These are phyloP conservation scores for Ophthalmolycus amberensis DNA, from an alignment of 2,113 vertebrate genomes.

Conservation along the genomic window DNA sequence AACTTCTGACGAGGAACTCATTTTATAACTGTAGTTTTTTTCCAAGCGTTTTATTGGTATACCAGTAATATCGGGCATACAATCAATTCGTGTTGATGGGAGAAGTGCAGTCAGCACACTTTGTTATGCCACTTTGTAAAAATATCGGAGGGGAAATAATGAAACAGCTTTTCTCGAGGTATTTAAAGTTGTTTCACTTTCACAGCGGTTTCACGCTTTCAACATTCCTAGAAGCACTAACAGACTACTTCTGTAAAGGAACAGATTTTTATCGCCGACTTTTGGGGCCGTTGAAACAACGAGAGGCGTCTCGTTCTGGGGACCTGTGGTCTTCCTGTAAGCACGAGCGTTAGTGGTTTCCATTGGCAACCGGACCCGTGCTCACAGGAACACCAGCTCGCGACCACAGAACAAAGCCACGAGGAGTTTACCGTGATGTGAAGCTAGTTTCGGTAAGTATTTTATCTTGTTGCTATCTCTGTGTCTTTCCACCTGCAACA, in stretches of 20 bases:
- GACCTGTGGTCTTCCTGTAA: neutral
- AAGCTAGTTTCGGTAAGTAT: neutral
- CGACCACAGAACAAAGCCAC: neutral
- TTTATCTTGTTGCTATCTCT: neutral
- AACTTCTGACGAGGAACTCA: neutral
- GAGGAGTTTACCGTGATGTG: neutral
- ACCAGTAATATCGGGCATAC: no score
- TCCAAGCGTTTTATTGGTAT: no score
- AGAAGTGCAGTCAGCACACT: neutral
- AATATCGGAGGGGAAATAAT: neutral
- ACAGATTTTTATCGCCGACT: neutral
- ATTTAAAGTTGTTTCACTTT: neutral
- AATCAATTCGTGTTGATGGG: neutral
- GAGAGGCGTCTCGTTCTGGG: neutral
- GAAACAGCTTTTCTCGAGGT: neutral
- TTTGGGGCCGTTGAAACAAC: neutral
- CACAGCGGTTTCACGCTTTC: neutral
- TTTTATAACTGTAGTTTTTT: neutral
- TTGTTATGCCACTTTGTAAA: neutral
- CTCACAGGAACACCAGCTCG: slow-evolving; percentile 23
- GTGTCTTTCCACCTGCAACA: neutral
- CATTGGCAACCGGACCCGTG: slow-evolving; percentile 60
- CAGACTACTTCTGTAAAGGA: neutral
- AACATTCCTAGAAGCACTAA: neutral
- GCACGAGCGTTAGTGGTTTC: slow-evolving; percentile 61